Evolutionary conservation across 2,797 vertebrate genomes (phyloP), one percentile per base, ranked within the genome.

Genomic region (Spinus olivaceus): DNA sequence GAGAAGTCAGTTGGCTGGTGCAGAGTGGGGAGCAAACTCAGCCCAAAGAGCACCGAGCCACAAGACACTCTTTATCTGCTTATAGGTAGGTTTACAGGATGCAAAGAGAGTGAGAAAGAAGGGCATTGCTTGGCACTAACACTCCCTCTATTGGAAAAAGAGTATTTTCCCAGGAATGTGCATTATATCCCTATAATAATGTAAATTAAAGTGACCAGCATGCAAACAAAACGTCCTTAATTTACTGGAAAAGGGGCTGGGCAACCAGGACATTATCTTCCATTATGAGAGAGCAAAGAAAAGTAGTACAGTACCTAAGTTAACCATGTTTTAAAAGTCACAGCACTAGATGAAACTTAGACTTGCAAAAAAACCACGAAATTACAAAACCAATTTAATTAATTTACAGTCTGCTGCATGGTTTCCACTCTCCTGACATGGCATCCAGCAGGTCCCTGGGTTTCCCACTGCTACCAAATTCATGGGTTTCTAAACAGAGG

Each of bases 71-170:
- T 82, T 89, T 66, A 81, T 88, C 84, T 79, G 57, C 72, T 88
- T 66, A 33, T 17, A 84, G 73, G 80, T 79, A 83, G 33, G 82
- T 81, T 94, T 92, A 70, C 2, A 1, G 77, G 44, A 90, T 18
- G 69, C 54, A 87, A 67, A 91, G 47, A 67, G 64, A 95, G 81
- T 41, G 56, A 88, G 74, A 85, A 83, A 80, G 59, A 88, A 88
- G 69, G 79, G 82, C 57, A 93, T 96, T 94, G 92, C 87, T 82
- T 96, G 91, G 91, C 94, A 96, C 95, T 88, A 93, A 95, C 51
- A 70, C 94, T 97, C 94, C 96, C 96, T 97, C 94, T 97, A 86
- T 96, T 94, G 96, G 96, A 96, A 96, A 96, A 95, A 93, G 63
- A 86, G 67, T 73, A 95, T 71, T 94, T 96, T 94, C 86, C 71